Evolutionary conservation across 2,888 invertebrate species (phyloP), one percentile per base, ranked within the genome.

Genomic region (Tetragnatha montana): DNA sequence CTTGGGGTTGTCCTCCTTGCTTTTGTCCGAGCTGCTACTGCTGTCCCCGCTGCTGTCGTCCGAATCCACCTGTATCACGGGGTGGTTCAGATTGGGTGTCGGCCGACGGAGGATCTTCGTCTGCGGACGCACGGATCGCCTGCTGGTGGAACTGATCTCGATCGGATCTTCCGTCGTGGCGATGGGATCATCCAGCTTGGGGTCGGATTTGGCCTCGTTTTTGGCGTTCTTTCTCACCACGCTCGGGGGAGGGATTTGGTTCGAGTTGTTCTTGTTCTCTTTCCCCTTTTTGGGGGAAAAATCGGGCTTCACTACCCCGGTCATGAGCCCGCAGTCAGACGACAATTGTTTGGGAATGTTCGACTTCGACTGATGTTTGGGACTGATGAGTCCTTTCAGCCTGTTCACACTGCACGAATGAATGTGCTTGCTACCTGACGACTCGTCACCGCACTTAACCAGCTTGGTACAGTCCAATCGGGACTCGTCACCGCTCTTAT

Each of bases 91-190:
- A 78, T 91, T 91, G 17, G 91, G 91, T 14, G 92, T 91, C 35
- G 92, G 92, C 49, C 92, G 69, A 8, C 91, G 81, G 21, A 92
- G 88, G n/a, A 84, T 87, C 79, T 92, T 91, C 0, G 92, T 92
- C 73, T 91, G 89, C 1, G 92, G 92, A 17, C 92, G 89, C 3
- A 89, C 79, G 10, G 88, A 86, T 17, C 88, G 81, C 7, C 86
- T 73, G 49, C 88, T 91, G n/a, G 90, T 90, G 12, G 90, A 90
- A 47, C 51, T 35, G 3, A 47, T 10, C 6, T 51, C 47, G 51
- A 60, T 50, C 2, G 49, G 51, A 49, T 68, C 75, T 12, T 14
- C 47, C 17, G 47, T 73, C 14, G 68, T 49, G 35, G 35, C 4
- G 35, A 35, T 35, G 35, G 35, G 35, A 35, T 35, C 35, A 35